Evolutionary conservation across 2,113 vertebrate genomes (phyloP).

Genomic region (Desmodus rotundus): DNA sequence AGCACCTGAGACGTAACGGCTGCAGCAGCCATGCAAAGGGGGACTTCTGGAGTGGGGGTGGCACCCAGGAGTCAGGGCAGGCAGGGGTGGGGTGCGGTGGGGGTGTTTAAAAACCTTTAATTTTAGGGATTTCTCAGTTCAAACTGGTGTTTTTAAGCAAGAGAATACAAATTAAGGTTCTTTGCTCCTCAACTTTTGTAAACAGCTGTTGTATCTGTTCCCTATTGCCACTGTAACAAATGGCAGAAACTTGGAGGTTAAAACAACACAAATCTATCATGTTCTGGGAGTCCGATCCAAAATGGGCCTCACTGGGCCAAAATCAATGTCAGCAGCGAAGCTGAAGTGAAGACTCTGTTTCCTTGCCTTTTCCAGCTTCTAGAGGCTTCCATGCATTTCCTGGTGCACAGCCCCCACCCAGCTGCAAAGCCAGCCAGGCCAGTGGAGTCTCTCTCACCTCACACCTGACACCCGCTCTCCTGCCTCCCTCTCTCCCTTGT

Average conservation of each 20-base stretch:
- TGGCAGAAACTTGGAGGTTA: neutral
- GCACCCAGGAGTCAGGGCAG: neutral
- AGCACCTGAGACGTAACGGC: neutral
- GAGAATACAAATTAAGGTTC: neutral
- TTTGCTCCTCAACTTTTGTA: neutral
- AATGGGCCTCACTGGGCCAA: neutral
- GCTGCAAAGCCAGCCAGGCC: neutral
- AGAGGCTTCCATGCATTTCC: neutral
- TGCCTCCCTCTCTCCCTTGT: neutral
- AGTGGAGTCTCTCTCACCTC: neutral
- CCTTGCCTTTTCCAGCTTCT: neutral
- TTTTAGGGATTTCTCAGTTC: slow-evolving; percentile 49
- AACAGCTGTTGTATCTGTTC: neutral
- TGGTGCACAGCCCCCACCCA: neutral
- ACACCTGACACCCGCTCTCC: neutral
- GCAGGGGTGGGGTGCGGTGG: too few relatives aligned
- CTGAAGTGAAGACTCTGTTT: neutral
- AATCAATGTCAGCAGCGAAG: neutral
- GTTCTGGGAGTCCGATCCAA: neutral
- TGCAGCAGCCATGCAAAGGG: neutral
- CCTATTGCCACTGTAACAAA: neutral
- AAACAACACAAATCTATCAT: neutral
- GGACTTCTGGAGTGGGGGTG: neutral
- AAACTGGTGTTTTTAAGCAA: slow-evolving; percentile 32
- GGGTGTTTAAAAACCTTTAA: neutral